Conservation (phyloP, 2,888 invertebrate species). For the Drosophila anomalata region DNA sequence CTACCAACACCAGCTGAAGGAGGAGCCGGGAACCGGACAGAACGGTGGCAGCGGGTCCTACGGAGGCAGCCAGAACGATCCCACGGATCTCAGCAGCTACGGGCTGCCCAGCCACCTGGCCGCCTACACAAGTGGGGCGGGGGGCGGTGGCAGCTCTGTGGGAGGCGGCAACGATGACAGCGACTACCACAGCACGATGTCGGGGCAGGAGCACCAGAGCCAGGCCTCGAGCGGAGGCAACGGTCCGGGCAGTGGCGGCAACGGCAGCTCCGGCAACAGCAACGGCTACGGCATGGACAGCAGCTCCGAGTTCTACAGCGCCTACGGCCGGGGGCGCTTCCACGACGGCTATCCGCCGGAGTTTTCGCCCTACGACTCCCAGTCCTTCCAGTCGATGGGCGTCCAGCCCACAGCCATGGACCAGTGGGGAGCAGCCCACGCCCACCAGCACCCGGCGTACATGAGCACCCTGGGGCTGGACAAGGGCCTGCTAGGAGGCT, state of each 20-base stretch:
- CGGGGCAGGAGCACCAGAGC: slow-evolving; percentile 79
- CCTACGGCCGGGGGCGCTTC: slow-evolving; percentile 82
- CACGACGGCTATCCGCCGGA: slow-evolving; percentile 81
- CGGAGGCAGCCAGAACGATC: slow-evolving; percentile 71
- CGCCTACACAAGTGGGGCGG: slow-evolving; percentile 67
- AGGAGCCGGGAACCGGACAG: slow-evolving; percentile 81
- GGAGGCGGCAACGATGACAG: slow-evolving; percentile 70
- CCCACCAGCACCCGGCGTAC: slow-evolving; percentile 84
- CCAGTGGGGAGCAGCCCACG: slow-evolving; percentile 84
- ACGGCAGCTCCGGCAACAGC: slow-evolving; percentile 51
- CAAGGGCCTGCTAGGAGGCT: slow-evolving; percentile 82
- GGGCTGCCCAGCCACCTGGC: slow-evolving; percentile 76
- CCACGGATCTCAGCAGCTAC: slow-evolving; percentile 81
- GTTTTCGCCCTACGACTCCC: slow-evolving; percentile 86
- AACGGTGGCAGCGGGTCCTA: slow-evolving; percentile 49
- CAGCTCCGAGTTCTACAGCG: slow-evolving; percentile 76
- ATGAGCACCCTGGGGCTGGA: slow-evolving; percentile 85
- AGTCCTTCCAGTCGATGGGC: slow-evolving; percentile 91
- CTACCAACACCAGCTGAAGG: slow-evolving; percentile 83
- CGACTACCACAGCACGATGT: slow-evolving; percentile 77
- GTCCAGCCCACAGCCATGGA: slow-evolving; percentile 85
- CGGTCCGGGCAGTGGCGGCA: slow-evolving; percentile 57
- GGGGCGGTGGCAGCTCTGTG: slow-evolving; percentile 46
- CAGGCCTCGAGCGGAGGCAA: slow-evolving; percentile 69
- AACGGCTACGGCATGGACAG: slow-evolving; percentile 74